These are phyloP conservation scores for Polyergus mexicanus DNA, from an alignment of 1,140 invertebrate genomes.

Conservation along the genomic window DNA sequence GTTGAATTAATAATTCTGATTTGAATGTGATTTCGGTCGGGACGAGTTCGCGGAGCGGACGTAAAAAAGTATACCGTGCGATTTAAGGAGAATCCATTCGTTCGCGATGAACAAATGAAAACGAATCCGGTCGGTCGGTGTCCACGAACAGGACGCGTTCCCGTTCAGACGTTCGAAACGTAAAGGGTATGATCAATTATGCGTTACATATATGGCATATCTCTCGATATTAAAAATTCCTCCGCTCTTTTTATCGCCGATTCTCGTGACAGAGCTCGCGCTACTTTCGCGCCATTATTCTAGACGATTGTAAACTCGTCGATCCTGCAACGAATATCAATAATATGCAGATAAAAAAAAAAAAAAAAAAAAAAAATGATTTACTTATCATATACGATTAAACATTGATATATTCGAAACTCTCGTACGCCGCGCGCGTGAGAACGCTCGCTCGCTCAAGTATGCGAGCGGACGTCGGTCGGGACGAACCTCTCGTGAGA, in stretches of 20 bases:
- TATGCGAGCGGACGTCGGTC: conserved; percentile 61
- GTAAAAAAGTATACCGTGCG: conserved; percentile 66
- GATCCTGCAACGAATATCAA: background rate
- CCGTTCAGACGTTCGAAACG: conserved; percentile 62
- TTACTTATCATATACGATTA: background rate
- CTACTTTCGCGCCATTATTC: conserved; percentile 12
- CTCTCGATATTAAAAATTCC: conserved; percentile 70
- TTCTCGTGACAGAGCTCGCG: background rate
- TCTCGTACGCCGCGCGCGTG: conserved; percentile 29
- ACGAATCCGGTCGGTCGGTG: conserved; percentile 33
- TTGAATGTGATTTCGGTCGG: conserved; percentile 79
- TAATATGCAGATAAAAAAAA: background rate
- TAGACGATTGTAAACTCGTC: conserved; percentile 16
- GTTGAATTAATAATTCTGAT: conserved; percentile 72
- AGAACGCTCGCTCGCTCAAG: conserved; percentile 36
- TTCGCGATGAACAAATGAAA: conserved; percentile 38
- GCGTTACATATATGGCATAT: conserved; percentile 83
- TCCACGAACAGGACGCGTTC: conserved; percentile 68
- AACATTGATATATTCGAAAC: background rate
- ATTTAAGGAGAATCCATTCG: conserved; percentile 65
- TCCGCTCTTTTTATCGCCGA: conserved; percentile 53
- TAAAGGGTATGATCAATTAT: conserved; percentile 84
- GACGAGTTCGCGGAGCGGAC: conserved; percentile 49
- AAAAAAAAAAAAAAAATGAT: background rate
- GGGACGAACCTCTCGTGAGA: conserved; percentile 52